These are phyloP conservation scores for Hemichromis elongatus DNA, from an alignment of 2,113 vertebrate species.

Conservation along the genomic window DNA sequence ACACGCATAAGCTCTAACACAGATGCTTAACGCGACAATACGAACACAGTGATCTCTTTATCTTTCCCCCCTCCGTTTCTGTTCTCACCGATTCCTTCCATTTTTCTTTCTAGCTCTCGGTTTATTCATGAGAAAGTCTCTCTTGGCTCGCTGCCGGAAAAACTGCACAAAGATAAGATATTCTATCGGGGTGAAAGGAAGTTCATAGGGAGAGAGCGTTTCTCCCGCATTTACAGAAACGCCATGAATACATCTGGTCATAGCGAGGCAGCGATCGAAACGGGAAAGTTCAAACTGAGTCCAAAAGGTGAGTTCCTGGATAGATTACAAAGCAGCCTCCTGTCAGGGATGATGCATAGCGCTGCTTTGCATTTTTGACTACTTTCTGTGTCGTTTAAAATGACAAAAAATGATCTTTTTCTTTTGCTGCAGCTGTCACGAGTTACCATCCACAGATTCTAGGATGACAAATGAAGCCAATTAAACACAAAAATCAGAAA, in stretches of 20 bases:
- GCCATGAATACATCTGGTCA: conserved; percentile 14
- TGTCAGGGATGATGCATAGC: neutral
- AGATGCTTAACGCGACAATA: conserved; percentile 32
- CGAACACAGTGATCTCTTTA: conserved; percentile 35
- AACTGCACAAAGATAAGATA: conserved; percentile 57
- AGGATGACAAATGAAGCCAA: neutral
- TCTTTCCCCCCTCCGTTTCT: neutral
- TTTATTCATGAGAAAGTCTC: conserved; percentile 60
- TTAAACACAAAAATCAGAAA: neutral
- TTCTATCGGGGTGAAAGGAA: conserved; percentile 57
- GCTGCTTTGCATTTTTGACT: neutral
- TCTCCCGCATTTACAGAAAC: conserved; percentile 20
- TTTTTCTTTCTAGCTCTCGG: neutral
- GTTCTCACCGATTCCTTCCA: neutral
- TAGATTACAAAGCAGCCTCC: neutral
- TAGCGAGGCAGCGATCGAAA: conserved; percentile 25
- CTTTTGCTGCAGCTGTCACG: neutral
- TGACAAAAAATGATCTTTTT: neutral
- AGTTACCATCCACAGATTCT: neutral
- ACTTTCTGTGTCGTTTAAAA: neutral
- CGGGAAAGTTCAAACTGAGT: conserved; percentile 28
- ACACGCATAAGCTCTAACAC: conserved; percentile 19
- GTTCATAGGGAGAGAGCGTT: conserved; percentile 48
- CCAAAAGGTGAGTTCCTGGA: conserved; percentile 22
- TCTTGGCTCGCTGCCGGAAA: conserved; percentile 47